phyloP scores from a whole-genome alignment of 2,888 invertebrate species.

The Nomada fabriciana region DNA sequence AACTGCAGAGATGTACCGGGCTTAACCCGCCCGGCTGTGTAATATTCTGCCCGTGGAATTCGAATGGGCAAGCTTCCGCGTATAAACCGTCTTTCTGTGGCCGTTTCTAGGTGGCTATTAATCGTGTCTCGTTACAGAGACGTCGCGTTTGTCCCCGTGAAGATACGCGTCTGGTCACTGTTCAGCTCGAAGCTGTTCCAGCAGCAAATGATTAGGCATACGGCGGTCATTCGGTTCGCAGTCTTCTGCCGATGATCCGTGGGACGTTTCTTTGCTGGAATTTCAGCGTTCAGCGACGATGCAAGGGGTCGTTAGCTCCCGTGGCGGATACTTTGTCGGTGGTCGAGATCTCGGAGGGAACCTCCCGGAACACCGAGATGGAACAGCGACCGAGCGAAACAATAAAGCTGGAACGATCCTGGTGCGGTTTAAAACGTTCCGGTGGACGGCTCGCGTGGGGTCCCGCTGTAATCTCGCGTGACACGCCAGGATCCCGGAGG shows the following conservation, averaged over 20 bases:
- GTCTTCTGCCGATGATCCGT: no score
- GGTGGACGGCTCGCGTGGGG: constrained; percentile 44
- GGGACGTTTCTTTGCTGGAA: background rate
- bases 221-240: no score
- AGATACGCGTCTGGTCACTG: background rate
- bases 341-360: constrained; percentile 46
- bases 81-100: background rate
- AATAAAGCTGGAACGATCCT: constrained; percentile 61
- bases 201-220: background rate
- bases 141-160: background rate
- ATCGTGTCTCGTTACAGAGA: constrained; percentile 10
- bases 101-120: background rate
- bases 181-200: background rate
- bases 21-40: background rate
- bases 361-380: constrained; percentile 30
- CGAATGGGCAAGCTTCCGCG: constrained; percentile 33
- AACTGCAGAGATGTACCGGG: no score
- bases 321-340: constrained; percentile 40
- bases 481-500: constrained; percentile 49
- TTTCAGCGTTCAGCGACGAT: background rate
- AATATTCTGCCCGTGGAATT: constrained; percentile 47
- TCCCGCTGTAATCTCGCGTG: constrained; percentile 66
- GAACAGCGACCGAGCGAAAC: constrained; percentile 47
- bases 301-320: constrained; percentile 29
- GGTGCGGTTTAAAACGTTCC: constrained; percentile 50